Base-by-base conservation (phyloP, 2,797 vertebrate species). In the Pseudopleuronectes americanus region DNA sequence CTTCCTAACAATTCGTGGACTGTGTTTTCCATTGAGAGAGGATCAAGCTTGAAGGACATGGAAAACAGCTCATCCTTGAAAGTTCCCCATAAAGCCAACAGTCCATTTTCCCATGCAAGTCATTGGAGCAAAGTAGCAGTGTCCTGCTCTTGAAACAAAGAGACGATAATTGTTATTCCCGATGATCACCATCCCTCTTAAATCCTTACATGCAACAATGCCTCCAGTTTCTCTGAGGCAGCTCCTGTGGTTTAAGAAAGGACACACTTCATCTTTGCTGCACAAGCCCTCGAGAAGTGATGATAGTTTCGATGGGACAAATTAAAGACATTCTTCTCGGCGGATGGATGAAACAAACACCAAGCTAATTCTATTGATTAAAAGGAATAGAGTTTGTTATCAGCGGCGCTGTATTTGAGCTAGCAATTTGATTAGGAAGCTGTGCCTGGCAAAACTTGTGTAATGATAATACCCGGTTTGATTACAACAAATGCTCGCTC, bases 401-500 rank as follows among this genome's bases (percentile, higher is more conserved):
- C 81, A 57, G 74, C 59, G 33, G 58, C 24, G 79, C 71, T 73
- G 72, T 77, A 75, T 84, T 83, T 77, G 81, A 88, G 74, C 66
- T 62, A 76, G 64, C 47, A n/a, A 89, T 90, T 80, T 84, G 80
- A 90, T 87, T 83, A 84, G 75, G 82, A 90, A 85, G 73, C 62
- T 65, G 72, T 69, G 77, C 56, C 64, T 3, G 8, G 72, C 51
- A 73, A 81, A 85, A 84, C 75, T 80, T 65, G 55, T 76, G 71
- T 85, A 84, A 90, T 89, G 86, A 82, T 84, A 83, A 83, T 79
- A 80, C 63, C 68, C 55, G 52, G 66, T 85, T 85, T 89, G 82
- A 91, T 90, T 89, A 86, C 78, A 79, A 85, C 69, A 84, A 85
- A 90, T 76, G 82, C 73, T 72, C 16, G 63, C 74, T 88, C 81